Evolutionary conservation across 2,113 vertebrate species (phyloP), one percentile per base, ranked within the genome.

Genomic region (Sander vitreus): DNA sequence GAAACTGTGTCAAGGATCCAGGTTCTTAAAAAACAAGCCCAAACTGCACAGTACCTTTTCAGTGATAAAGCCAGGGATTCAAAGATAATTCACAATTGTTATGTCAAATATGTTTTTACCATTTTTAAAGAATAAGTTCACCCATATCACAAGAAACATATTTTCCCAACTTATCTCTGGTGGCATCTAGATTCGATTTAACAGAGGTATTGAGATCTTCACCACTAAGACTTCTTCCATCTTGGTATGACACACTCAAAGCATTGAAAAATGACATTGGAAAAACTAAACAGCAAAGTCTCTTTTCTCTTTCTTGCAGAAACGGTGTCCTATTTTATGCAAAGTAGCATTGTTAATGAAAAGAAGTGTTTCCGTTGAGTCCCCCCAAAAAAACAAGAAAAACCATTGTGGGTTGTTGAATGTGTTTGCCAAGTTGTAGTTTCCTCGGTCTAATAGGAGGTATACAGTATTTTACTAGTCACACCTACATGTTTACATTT

Each of bases 1-100:
- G 27, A 50, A 81, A 66, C 13, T 47, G 58, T 74, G 64, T 65
- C 25, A 85, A 68, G 27, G 19, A 83, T 71, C 47, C 63, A 65
- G 23, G 50, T 51, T 78, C 33, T 63, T 73, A 39, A 83, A 53
- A 74, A 23, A 5, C 16, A 65, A 58, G 16, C 9, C 3, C 3
- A 2, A 23, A 27, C 18, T 1, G n/a, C 57, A 54, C 12, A 63
- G 2, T 4, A 18, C 8, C 48, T 25, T 50, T n/a, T 50, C n/a
- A 39, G 14, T 25, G 54, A 50, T 60, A 27, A 77, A 65, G 53
- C 13, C 59, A 53, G 21, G 27, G 60, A 36, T 59, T 80, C 23
- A 64, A 43, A 65, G 43, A 54, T 39, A 21, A 73, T 39, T 13
- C 59, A 65, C 2, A n/a, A n/a, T 14, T n/a, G 12, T 39, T 62